phyloP scores from a whole-genome alignment of 2,888 invertebrate species.

The Sarcophaga rosellei region DNA sequence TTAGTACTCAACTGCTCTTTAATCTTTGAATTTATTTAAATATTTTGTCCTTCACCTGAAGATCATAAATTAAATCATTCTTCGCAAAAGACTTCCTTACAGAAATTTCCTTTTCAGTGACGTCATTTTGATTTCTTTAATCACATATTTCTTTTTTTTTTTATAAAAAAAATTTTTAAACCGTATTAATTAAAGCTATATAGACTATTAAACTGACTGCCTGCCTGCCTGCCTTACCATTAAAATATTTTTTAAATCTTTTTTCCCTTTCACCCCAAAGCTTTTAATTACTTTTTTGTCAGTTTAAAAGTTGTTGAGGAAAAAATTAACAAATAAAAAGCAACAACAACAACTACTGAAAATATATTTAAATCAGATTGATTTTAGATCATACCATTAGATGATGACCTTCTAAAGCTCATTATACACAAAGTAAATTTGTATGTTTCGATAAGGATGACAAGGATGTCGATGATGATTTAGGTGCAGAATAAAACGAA shows the following conservation, averaged over 20 bases:
- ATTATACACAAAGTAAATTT: slow-evolving; percentile 7
- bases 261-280: not conserved
- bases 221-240: not conserved
- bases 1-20: too few species aligned
- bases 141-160: too few species aligned
- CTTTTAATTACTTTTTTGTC: slow-evolving; percentile 24
- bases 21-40: too few species aligned
- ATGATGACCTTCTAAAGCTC: not conserved
- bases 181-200: too few species aligned
- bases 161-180: too few species aligned
- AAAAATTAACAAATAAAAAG: not conserved
- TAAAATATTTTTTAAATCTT: not conserved
- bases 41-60: too few species aligned
- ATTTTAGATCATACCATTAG: slow-evolving; percentile 24
- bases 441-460: not conserved
- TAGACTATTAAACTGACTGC: too few species aligned
- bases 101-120: too few species aligned
- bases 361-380: slow-evolving; percentile 4
- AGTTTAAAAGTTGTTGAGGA: slow-evolving; percentile 1
- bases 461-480: slow-evolving; percentile 4
- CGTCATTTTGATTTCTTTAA: too few species aligned
- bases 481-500: not conserved
- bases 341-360: not conserved
- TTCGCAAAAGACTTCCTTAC: too few species aligned
- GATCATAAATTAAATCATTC: too few species aligned